Percentiles rank a stretch among this genome's conserved stretches.
phyloP scores from a whole-genome alignment of 2,888 invertebrate species.

The Aspidiotus rigidus region DNA sequence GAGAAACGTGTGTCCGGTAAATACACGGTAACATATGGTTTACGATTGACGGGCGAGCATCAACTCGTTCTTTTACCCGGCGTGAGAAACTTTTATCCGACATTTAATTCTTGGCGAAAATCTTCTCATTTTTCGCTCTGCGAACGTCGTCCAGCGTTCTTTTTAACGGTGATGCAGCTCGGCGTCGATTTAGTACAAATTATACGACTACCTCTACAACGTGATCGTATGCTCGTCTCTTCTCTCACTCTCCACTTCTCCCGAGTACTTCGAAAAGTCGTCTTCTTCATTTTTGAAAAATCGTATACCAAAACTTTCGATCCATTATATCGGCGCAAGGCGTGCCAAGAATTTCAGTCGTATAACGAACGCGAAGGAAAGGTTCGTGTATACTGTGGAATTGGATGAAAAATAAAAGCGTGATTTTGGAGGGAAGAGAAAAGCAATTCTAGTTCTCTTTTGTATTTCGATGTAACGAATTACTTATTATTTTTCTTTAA shows the following conservation, averaged over 20 bases:
- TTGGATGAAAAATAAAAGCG: no score
- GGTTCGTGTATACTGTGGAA: background rate
- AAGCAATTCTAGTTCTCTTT: background rate
- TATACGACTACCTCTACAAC: background rate
- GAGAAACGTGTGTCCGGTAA: background rate
- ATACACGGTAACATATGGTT: background rate
- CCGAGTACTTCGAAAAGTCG: background rate
- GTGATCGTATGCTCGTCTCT: background rate
- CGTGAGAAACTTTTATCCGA: background rate
- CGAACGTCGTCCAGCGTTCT: background rate
- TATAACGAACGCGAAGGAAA: background rate
- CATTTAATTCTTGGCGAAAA: constrained; percentile 1
- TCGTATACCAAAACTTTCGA: background rate
- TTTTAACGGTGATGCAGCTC: background rate
- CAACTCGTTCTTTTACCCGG: background rate
- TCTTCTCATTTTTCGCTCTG: background rate
- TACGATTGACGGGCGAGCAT: background rate
- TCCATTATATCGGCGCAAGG: constrained; percentile 4
- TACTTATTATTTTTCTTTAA: background rate
- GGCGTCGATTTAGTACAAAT: constrained; percentile 3
- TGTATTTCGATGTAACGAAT: constrained; percentile 3
- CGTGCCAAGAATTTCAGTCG: background rate
- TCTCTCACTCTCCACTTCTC: background rate
- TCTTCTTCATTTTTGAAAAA: background rate
- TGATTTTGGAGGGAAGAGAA: background rate